Conservation (phyloP, 1,140 invertebrate species). For the Drosophila subobscura region DNA sequence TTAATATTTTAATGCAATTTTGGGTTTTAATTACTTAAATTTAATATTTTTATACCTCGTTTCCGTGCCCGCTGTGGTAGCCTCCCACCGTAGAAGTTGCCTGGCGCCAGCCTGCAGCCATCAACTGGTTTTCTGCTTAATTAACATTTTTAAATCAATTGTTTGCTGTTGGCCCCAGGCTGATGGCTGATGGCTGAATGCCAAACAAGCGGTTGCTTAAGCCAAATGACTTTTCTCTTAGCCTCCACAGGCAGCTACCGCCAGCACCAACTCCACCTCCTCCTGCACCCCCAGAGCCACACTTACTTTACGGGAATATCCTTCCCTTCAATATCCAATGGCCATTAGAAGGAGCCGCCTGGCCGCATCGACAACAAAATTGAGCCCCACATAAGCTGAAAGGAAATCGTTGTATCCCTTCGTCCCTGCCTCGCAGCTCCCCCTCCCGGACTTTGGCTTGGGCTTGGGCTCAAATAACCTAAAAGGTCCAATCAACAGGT, state of each 20-base stretch:
- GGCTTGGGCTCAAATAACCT: conserved; percentile 32
- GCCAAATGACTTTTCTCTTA: conserved; percentile 33
- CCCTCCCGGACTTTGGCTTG: conserved; percentile 25
- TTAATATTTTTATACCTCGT: too few species aligned
- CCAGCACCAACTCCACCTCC: neutral
- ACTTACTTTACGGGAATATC: conserved; percentile 5
- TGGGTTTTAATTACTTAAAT: too few species aligned
- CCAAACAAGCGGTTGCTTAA: conserved; percentile 17
- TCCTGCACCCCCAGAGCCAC: too few species aligned
- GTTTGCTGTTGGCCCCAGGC: conserved; percentile 2
- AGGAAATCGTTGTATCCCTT: conserved; percentile 51
- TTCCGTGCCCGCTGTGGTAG: too few species aligned
- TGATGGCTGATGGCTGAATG: neutral
- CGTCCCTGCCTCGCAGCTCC: too few species aligned
- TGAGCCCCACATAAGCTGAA: conserved; percentile 60
- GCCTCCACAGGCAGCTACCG: conserved; percentile 1
- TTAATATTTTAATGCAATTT: too few species aligned
- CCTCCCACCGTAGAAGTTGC: too few species aligned
- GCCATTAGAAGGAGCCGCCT: conserved; percentile 47
- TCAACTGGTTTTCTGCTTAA: conserved; percentile 45
- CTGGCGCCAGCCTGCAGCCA: neutral
- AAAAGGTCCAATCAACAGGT: conserved; percentile 57
- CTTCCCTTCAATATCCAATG: conserved; percentile 53
- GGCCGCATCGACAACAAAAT: conserved; percentile 47
- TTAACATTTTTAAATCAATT: conserved; percentile 55